phyloP scores from a whole-genome alignment of 2,888 invertebrate species.

The Cabera pusaria region DNA sequence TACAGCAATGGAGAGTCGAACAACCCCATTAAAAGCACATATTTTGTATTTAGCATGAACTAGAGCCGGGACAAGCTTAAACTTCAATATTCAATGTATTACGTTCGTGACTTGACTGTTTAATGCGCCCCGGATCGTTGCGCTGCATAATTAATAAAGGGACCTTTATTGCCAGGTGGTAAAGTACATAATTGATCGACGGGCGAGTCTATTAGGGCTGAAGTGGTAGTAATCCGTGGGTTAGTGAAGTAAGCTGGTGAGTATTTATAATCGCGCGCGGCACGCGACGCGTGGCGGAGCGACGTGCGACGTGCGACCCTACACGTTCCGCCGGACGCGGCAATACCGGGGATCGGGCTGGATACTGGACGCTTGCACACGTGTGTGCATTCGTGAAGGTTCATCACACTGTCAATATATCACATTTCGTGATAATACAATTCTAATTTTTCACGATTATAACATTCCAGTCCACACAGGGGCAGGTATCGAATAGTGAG shows the following conservation, averaged over 20 bases:
- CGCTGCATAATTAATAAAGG: constrained; percentile 23
- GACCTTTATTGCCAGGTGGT: constrained; percentile 21
- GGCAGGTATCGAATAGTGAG: too few species aligned
- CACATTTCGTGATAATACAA: too few species aligned
- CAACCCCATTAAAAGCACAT: too few species aligned
- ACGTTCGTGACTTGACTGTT: constrained; percentile 27
- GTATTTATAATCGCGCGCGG: constrained; percentile 23
- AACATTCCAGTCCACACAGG: too few species aligned
- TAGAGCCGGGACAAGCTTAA: constrained; percentile 11
- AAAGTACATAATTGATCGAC: constrained; percentile 26
- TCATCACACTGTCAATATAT: too few species aligned
- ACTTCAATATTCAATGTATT: constrained; percentile 24
- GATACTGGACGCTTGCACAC: too few species aligned
- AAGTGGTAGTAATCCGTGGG: constrained; percentile 17
- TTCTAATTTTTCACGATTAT: too few species aligned
- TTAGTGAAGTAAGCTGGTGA: constrained; percentile 18
- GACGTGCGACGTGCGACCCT: too few species aligned
- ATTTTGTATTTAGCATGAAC: constrained; percentile 7
- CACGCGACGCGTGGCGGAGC: constrained; percentile 21
- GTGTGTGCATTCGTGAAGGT: too few species aligned
- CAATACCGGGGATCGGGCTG: too few species aligned
- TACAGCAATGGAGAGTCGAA: too few species aligned
- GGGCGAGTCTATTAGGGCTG: constrained; percentile 1
- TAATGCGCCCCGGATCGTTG: constrained; percentile 22
- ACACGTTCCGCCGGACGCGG: too few species aligned